Evolutionary conservation across 2,888 invertebrate species (phyloP), one percentile per base, ranked within the genome.

Genomic region (Ferrisia virgata): DNA sequence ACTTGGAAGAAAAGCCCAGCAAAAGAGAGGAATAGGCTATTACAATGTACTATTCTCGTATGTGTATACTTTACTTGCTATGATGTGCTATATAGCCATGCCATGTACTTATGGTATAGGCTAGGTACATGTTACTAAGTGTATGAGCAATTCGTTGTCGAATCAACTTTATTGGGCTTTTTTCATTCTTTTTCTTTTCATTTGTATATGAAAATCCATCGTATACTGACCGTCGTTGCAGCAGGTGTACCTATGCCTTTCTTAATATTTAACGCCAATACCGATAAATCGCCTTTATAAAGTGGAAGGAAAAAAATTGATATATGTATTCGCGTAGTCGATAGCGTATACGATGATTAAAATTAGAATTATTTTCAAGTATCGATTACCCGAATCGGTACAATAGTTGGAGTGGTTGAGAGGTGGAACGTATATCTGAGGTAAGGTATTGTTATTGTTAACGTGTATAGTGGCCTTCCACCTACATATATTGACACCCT

Each of bases 1-100:
- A 80, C 80, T 31, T n/a, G 25, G 33, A 64, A 80, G 47, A 80
- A 43, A 80, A 25, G 80, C 80, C 15, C 31, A 40, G 47, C 15
- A 36, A 25, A 33, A 33, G 40, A 33, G 40, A 36, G 25, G 40
- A 79, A 79, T 79, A 79, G 79, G 40, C 40, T 79, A 79, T 79
- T 79, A 79, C 79, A 79, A 40, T 79, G 18, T 47, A 18, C 18
- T 47, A 47, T 18, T n/a, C n/a, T n/a, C n/a, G n/a, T n/a, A n/a
- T n/a, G n/a, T n/a, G n/a, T n/a, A n/a, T n/a, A n/a, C n/a, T n/a
- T n/a, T n/a, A n/a, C n/a, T n/a, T n/a, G n/a, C n/a, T n/a, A n/a
- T n/a, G n/a, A n/a, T n/a, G n/a, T n/a, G n/a, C n/a, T n/a, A n/a
- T n/a, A n/a, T n/a, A n/a, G n/a, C n/a, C n/a, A n/a, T n/a, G n/a